These are phyloP conservation scores for Leptopilina drosophilae DNA, from an alignment of 2,888 invertebrate species.

Conservation along the genomic window DNA sequence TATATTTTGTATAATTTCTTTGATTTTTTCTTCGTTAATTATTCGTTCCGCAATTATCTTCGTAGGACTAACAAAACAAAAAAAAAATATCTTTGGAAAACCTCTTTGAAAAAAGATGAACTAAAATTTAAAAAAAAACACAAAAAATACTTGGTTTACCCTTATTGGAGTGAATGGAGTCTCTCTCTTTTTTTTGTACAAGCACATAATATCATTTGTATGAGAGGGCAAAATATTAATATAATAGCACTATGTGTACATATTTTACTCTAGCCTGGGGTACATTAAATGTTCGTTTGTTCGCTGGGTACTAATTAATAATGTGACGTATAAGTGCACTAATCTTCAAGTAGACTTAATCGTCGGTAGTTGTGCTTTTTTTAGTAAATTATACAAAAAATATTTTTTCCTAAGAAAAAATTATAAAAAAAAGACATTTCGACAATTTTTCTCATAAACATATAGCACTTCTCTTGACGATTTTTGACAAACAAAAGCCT, in stretches of 20 bases:
- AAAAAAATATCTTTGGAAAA: slow-evolving; percentile 25
- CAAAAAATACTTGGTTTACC: slow-evolving; percentile 51
- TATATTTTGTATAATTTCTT: slow-evolving; percentile 27
- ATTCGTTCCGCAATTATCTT: slow-evolving; percentile 54
- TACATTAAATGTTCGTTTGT: slow-evolving; percentile 61
- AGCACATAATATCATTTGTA: slow-evolving; percentile 67
- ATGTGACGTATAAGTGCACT: slow-evolving; percentile 46
- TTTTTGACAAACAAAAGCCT: slow-evolving; percentile 51
- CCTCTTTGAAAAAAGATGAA: slow-evolving; percentile 56
- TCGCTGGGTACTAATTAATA: slow-evolving; percentile 64
- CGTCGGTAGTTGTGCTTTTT: slow-evolving; percentile 17
- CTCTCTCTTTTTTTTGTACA: slow-evolving; percentile 58
- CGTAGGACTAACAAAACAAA: slow-evolving; percentile 73
- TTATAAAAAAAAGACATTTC: neutral
- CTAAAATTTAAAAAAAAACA: too few species aligned
- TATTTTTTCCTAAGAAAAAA: neutral
- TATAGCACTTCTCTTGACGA: slow-evolving; percentile 46
- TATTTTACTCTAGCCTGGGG: slow-evolving; percentile 54
- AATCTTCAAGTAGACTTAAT: slow-evolving; percentile 39
- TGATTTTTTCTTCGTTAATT: slow-evolving; percentile 46
- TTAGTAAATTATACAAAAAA: neutral
- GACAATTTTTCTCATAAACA: too few species aligned
- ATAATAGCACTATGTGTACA: slow-evolving; percentile 67
- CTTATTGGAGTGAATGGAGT: slow-evolving; percentile 64
- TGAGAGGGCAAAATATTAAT: slow-evolving; percentile 77